Conservation (phyloP, 2,888 invertebrate species). For the Prenolepis imparis region DNA sequence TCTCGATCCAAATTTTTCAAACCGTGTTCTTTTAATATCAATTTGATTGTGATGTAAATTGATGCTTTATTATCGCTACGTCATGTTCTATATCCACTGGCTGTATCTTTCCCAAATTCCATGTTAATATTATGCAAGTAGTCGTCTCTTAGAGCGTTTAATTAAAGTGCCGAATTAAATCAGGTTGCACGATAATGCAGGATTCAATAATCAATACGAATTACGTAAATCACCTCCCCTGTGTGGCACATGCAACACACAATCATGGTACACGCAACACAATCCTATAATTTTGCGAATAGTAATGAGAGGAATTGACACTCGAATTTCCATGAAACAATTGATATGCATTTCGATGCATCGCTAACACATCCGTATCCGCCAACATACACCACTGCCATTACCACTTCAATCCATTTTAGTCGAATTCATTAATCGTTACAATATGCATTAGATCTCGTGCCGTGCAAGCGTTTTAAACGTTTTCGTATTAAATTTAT, state of each 20-base stretch:
- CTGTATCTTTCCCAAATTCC: not conserved
- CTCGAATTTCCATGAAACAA: conserved; percentile 77
- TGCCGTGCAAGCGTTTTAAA: conserved; percentile 69
- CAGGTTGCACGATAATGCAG: conserved; percentile 64
- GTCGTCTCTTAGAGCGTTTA: conserved; percentile 42
- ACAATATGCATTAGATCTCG: conserved; percentile 71
- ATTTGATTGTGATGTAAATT: conserved; percentile 16
- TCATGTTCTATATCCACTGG: not conserved
- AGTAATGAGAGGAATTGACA: conserved; percentile 74
- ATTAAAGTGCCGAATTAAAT: conserved; percentile 62
- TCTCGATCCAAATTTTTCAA: conserved; percentile 23
- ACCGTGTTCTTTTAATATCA: not conserved
- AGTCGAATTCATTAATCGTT: conserved; percentile 72
- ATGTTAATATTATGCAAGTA: conserved; percentile 27
- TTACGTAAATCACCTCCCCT: conserved; percentile 73
- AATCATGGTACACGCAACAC: conserved; percentile 47
- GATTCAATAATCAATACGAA: conserved; percentile 70
- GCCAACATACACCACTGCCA: conserved; percentile 65
- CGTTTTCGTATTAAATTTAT: conserved; percentile 65
- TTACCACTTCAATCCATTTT: conserved; percentile 75
- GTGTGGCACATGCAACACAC: conserved; percentile 59
- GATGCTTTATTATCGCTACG: not conserved
- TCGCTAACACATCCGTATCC: conserved; percentile 66
- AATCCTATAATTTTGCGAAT: conserved; percentile 73
- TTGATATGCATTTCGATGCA: conserved; percentile 76